Evolutionary conservation across 1,140 invertebrate species (phyloP).

Genomic region (Saxidomus purpurata): DNA sequence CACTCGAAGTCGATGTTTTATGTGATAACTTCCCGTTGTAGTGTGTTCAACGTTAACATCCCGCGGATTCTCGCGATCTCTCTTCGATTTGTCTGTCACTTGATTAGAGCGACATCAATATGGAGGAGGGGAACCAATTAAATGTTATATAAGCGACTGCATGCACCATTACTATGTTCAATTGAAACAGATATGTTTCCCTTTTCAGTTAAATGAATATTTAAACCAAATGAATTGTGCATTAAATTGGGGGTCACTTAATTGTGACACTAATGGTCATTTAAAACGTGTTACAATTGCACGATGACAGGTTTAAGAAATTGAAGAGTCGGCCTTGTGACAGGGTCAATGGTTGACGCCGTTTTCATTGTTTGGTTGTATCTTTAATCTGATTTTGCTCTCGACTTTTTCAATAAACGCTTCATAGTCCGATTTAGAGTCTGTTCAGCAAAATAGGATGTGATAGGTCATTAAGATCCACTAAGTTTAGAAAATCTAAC

Average conservation of each 20-base stretch:
- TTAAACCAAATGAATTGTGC: conserved; percentile 2
- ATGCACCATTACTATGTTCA: neutral
- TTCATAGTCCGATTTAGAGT: too few species aligned
- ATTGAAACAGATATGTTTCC: conserved; percentile 1
- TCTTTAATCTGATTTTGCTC: conserved; percentile 1
- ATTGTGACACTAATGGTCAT: conserved; percentile 11
- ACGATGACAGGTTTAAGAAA: conserved; percentile 6
- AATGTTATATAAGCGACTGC: neutral
- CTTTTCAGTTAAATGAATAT: neutral
- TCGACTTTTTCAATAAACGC: neutral
- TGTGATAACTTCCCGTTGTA: neutral
- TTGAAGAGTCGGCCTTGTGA: neutral
- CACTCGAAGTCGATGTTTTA: neutral
- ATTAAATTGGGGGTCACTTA: conserved; percentile 32
- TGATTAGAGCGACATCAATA: neutral
- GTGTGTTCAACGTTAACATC: neutral
- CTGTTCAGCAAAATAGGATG: neutral
- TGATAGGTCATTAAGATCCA: too few species aligned
- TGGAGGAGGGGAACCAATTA: conserved; percentile 13
- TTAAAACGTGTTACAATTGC: neutral
- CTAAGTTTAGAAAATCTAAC: too few species aligned
- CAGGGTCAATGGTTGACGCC: neutral
- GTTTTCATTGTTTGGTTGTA: neutral
- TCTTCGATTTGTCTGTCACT: neutral
- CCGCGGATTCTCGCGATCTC: neutral